phyloP scores from a whole-genome alignment of 2,113 vertebrate species.

The Leucosticte australis region DNA sequence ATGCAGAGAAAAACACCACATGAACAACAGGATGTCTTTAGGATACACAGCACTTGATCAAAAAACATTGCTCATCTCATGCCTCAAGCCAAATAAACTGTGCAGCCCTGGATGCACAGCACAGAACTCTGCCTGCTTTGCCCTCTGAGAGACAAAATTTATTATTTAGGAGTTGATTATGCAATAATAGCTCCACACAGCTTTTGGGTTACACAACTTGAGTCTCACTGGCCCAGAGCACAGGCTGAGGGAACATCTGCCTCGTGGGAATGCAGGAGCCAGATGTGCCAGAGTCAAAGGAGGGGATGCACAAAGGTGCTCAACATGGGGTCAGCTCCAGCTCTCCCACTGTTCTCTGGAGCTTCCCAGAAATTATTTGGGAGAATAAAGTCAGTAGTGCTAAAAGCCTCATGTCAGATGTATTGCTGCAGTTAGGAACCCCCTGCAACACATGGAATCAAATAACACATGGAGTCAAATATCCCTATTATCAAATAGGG shows the following conservation, averaged over 20 bases:
- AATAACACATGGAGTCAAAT: background rate
- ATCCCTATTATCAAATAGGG: accelerated
- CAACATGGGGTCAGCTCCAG: background rate
- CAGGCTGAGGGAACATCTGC: background rate
- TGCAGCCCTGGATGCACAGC: background rate
- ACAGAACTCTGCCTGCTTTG: background rate
- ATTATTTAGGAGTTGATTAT: background rate
- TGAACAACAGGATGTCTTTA: background rate
- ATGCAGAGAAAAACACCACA: background rate
- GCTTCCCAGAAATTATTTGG: background rate
- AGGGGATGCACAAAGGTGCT: background rate
- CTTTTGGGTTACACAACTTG: background rate
- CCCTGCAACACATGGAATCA: background rate
- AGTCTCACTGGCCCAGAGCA: background rate
- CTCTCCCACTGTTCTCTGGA: background rate
- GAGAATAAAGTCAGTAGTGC: background rate
- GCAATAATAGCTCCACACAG: background rate
- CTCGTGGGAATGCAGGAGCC: background rate
- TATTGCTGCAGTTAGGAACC: background rate
- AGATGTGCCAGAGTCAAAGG: background rate
- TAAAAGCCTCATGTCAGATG: background rate
- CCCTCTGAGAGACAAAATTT: background rate
- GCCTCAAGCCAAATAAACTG: background rate
- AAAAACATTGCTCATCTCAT: background rate
- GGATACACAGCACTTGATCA: background rate